Evolutionary conservation across 2,888 invertebrate species (phyloP).

Genomic region (Diaphora mendica): DNA sequence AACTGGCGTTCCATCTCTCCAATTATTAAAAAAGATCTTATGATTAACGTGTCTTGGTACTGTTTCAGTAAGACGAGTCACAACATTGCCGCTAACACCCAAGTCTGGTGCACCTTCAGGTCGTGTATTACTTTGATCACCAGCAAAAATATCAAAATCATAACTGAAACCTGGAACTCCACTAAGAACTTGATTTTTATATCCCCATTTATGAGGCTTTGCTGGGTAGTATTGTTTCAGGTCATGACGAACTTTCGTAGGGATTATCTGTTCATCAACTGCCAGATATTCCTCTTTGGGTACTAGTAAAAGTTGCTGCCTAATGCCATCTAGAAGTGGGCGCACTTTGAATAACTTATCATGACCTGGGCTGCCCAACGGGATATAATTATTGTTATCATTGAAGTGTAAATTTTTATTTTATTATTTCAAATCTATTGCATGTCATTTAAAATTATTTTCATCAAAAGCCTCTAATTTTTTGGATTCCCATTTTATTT

Average conservation of each 20-base stretch:
- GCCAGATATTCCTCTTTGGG: constrained; percentile 56
- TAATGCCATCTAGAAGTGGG: too few species aligned
- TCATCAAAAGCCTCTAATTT: too few species aligned
- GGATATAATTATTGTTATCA: too few species aligned
- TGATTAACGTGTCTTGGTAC: neutral
- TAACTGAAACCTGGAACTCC: constrained; percentile 60
- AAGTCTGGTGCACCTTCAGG: neutral
- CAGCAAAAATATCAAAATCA: neutral
- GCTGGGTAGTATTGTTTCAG: constrained; percentile 58
- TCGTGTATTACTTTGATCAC: neutral
- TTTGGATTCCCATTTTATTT: too few species aligned
- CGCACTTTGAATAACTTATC: too few species aligned
- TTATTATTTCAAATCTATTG: too few species aligned
- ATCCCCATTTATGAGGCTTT: constrained; percentile 62
- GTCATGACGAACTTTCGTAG: constrained; percentile 48
- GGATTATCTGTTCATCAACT: constrained; percentile 62
- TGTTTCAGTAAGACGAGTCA: neutral
- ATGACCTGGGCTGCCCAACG: too few species aligned
- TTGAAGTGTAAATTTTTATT: too few species aligned
- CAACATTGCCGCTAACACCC: neutral
- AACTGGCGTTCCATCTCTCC: neutral
- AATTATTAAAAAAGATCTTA: neutral
- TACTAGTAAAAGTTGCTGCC: constrained; percentile 30
- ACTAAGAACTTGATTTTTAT: constrained; percentile 61
- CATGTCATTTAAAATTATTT: too few species aligned